phyloP scores from a whole-genome alignment of 2,888 invertebrate species.

The Zhuqinia jingwanae region DNA sequence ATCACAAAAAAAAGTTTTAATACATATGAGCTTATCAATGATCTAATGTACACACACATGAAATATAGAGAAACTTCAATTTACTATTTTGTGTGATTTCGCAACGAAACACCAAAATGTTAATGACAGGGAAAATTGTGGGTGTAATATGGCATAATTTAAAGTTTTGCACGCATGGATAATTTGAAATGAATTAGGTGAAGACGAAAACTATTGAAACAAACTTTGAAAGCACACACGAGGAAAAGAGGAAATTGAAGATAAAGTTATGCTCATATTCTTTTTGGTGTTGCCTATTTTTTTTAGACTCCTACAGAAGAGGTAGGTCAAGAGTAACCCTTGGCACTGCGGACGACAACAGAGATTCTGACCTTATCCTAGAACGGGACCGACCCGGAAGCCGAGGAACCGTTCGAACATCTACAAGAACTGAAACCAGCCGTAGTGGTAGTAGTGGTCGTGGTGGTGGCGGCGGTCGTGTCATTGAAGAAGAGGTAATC shows the following conservation, averaged over 20 bases:
- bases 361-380: conserved; percentile 53
- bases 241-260: neutral
- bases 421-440: conserved; percentile 8
- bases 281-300: neutral
- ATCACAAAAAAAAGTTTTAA: neutral
- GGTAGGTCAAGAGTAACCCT: conserved; percentile 43
- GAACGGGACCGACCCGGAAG: neutral
- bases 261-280: neutral
- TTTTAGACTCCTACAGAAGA: conserved; percentile 38
- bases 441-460: neutral
- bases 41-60: neutral
- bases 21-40: neutral
- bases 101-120: no score
- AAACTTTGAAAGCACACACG: neutral
- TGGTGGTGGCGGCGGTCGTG: conserved; percentile 23
- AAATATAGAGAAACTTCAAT: neutral
- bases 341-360: conserved; percentile 52
- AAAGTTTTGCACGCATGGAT: no score
- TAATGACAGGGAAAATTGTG: no score
- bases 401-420: neutral
- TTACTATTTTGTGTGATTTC: no score
- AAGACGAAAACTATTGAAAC: neutral
- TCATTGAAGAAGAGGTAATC: conserved; percentile 58
- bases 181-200: no score
- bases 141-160: no score